Evolutionary conservation across 1,140 invertebrate species (phyloP), one percentile per base, ranked within the genome.

Genomic region (Mya arenaria): DNA sequence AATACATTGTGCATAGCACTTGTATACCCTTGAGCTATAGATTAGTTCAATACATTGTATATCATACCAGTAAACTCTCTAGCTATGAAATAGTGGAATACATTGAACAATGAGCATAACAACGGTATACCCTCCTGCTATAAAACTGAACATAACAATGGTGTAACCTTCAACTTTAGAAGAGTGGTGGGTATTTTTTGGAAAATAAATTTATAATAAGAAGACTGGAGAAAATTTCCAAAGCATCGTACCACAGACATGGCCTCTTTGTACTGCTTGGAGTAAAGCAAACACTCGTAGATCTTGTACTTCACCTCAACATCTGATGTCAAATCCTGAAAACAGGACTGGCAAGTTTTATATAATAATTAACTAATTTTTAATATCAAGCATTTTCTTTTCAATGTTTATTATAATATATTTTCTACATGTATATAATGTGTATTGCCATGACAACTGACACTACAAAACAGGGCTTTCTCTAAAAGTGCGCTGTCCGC

Each of bases 301-400:
- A 96, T 94, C 90, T 96, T 95, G 89, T 95, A 97, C 90, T 96
- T 96, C n/a, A 97, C 95, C 85, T 96, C 96, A 3, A 92, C 91
- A 77, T 93, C 93, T 25, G 92, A 92, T 73, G 87, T 91, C 56
- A 91, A 60, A 69, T 91, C 89, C 90, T 91, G 75, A 19, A 83
- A 83, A 82, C 73, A 85, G 48, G 85, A 28, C 69, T 78, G 56
- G 25, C 19, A 73, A 25, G 30, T 25, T 41, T 19, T 39, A 25
- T n/a, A 41, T 39, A 39, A 44, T 15, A 13, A 34, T 23, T 0
- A 6, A 36, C 13, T 0, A 5, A 34, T 15, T n/a, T 36, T 17
- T 6, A n/a, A 41, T 37, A 6, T 39, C 19, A 34, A 0, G 41
- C 23, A 69, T 28, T 15, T 41, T 69, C 39, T 10, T 44, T 10